phyloP scores from a whole-genome alignment of 2,797 vertebrate genomes.

The Apogon talboti region DNA sequence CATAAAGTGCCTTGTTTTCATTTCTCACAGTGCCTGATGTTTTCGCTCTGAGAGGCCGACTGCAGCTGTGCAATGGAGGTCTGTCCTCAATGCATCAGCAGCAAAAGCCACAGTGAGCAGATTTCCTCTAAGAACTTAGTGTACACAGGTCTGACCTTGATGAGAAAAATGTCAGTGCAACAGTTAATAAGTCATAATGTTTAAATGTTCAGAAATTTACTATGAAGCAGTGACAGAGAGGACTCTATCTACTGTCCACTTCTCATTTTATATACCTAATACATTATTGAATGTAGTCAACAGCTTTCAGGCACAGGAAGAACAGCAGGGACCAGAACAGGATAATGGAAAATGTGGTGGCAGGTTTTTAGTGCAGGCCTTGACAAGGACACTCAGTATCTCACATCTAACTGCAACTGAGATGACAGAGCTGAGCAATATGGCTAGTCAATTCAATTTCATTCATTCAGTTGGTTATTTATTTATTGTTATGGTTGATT shows the following conservation, averaged over 20 bases:
- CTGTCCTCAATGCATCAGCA: constrained; percentile 19
- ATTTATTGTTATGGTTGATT: too few relatives aligned
- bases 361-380: constrained; percentile 9
- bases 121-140: constrained; percentile 1
- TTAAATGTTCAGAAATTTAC: neutral
- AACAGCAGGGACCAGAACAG: neutral
- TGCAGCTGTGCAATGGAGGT: constrained; percentile 40
- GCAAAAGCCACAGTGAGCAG: constrained; percentile 4
- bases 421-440: neutral
- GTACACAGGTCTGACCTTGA: neutral
- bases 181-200: neutral
- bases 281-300: too few relatives aligned
- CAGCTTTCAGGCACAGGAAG: neutral
- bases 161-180: neutral
- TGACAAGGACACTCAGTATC: constrained; percentile 17
- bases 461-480: too few relatives aligned
- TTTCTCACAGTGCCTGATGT: constrained; percentile 29
- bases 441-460: too few relatives aligned
- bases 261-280: neutral
- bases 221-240: too few relatives aligned
- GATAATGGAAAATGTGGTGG: neutral
- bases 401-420: constrained; percentile 10
- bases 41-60: constrained; percentile 15
- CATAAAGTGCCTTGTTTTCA: constrained; percentile 7
- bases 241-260: too few relatives aligned